phyloP scores from a whole-genome alignment of 2,888 invertebrate genomes.

The Cenopis cana region DNA sequence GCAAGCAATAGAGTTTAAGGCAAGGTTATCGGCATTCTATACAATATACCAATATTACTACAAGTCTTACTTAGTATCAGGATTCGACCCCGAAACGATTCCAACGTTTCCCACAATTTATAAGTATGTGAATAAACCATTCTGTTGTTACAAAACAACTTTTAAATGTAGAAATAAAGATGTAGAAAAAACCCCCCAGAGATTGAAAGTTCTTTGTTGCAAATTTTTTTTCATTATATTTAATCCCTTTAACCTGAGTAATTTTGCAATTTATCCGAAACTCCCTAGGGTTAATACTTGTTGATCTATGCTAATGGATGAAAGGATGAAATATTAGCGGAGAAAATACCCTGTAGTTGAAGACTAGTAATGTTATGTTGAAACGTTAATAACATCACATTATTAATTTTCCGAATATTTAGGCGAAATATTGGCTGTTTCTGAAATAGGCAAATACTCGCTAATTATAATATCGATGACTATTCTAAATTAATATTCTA shows the following conservation, averaged over 20 bases:
- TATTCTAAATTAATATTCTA: not conserved
- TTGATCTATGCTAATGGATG: constrained; percentile 30
- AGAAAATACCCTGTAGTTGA: not conserved
- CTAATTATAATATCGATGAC: not conserved
- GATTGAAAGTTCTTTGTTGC: not conserved
- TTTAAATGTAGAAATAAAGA: not conserved
- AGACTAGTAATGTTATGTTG: too few relatives aligned
- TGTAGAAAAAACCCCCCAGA: not conserved
- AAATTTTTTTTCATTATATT: constrained; percentile 16
- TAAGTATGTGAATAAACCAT: not conserved
- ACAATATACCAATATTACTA: too few relatives aligned
- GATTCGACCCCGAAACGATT: too few relatives aligned
- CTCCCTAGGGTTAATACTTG: constrained; percentile 25
- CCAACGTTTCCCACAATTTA: too few relatives aligned
- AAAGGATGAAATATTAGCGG: constrained; percentile 2
- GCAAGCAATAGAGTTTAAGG: too few relatives aligned
- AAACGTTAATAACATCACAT: too few relatives aligned
- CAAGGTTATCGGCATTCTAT: too few relatives aligned
- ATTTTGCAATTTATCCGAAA: constrained; percentile 10
- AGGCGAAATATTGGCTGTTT: too few relatives aligned
- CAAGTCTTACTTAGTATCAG: too few relatives aligned
- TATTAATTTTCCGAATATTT: too few relatives aligned
- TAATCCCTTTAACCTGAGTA: constrained; percentile 18
- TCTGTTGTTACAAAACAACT: not conserved
- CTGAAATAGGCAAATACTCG: not conserved